These are phyloP conservation scores for Rhinolophus sinicus DNA, from an alignment of 2,113 vertebrate genomes.

Conservation along the genomic window DNA sequence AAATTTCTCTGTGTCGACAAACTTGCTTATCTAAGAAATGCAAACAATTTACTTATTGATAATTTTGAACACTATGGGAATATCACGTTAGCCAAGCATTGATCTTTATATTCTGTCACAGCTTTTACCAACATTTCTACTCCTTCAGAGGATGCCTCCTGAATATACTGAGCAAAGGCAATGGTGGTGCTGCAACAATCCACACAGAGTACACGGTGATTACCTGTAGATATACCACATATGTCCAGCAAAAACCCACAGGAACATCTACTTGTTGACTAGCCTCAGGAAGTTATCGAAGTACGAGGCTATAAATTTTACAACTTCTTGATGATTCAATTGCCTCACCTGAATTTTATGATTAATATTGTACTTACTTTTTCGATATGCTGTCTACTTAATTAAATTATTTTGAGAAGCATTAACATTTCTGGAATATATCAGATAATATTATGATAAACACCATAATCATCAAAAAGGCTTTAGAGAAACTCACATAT, in stretches of 20 bases:
- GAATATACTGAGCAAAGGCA: conserved; percentile 48
- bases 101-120: background rate
- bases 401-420: background rate
- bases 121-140: background rate
- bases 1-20: background rate
- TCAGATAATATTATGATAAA: background rate
- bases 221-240: background rate
- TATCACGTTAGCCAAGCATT: background rate
- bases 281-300: background rate
- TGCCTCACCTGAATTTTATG: background rate
- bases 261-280: background rate
- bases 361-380: conserved; percentile 3
- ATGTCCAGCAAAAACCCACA: background rate
- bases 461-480: background rate
- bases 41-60: conserved; percentile 46
- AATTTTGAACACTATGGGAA: conserved; percentile 39
- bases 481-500: conserved; percentile 60
- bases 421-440: background rate
- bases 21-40: background rate
- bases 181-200: conserved; percentile 56
- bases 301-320: background rate
- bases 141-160: conserved; percentile 70
- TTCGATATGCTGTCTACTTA: background rate
- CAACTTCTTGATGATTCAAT: background rate
- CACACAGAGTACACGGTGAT: background rate